Conservation (phyloP, 2,797 vertebrate species). For the Acanthurus lineatus region DNA sequence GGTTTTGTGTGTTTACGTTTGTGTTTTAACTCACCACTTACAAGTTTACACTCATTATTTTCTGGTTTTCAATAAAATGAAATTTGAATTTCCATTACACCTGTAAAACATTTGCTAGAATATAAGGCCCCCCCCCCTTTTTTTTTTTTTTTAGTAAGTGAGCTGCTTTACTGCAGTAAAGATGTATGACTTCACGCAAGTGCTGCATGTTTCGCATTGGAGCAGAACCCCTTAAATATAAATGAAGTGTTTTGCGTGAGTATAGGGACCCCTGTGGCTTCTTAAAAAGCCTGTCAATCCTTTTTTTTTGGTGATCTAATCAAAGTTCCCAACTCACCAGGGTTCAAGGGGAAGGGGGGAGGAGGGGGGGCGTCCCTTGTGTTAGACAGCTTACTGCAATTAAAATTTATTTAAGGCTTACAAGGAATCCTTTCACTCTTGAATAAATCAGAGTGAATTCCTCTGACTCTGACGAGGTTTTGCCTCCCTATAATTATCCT, state of each 20-base stretch:
- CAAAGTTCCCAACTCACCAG: conserved; percentile 76
- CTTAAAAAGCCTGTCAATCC: conserved; percentile 59
- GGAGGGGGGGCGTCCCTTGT: conserved; percentile 50
- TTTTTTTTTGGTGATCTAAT: conserved; percentile 77
- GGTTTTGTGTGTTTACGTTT: conserved; percentile 36
- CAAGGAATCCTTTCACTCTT: conserved; percentile 85
- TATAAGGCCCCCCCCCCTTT: background rate
- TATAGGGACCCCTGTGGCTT: conserved; percentile 46
- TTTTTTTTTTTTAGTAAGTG: conserved; percentile 1
- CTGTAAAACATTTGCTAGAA: background rate
- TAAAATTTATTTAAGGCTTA: conserved; percentile 88
- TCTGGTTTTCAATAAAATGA: background rate
- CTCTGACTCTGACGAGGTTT: conserved; percentile 79
- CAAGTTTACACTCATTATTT: conserved; percentile 13
- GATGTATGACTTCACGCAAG: conserved; percentile 23
- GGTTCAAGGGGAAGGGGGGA: conserved; percentile 29
- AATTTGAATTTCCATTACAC: background rate
- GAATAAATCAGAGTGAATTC: conserved; percentile 84
- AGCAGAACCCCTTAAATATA: conserved; percentile 27
- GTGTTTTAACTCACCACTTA: conserved; percentile 23
- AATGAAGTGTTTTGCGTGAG: conserved; percentile 45
- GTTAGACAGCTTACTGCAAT: conserved; percentile 87
- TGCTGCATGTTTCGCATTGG: conserved; percentile 18
- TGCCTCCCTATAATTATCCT: conserved; percentile 84
- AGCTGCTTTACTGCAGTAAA: conserved; percentile 13